A percentile compares a stretch with the other conserved stretches of the same genome.
These are phyloP conservation scores for Notocelia uddmanniana DNA, from an alignment of 2,888 invertebrate species.

Conservation along the genomic window DNA sequence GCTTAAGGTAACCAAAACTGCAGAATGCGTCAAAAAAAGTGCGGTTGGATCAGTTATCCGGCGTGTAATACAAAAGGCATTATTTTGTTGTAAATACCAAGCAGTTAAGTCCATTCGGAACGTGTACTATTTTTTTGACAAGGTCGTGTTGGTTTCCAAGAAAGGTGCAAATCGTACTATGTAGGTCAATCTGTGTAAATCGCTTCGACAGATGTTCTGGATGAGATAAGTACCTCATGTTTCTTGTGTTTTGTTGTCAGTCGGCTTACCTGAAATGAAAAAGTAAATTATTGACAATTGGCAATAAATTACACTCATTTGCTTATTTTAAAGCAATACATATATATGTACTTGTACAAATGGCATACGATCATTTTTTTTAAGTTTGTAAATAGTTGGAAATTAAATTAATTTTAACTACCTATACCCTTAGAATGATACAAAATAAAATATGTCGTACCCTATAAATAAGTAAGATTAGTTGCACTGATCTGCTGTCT, in stretches of 20 bases:
- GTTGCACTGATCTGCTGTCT: too few species aligned
- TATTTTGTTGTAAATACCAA: background rate
- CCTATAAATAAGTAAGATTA: too few species aligned
- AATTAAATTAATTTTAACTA: too few species aligned
- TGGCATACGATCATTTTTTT: too few species aligned
- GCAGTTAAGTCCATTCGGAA: slow-evolving; percentile 4
- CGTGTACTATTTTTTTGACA: slow-evolving; percentile 45
- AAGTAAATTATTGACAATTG: background rate
- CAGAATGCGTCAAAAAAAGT: slow-evolving; percentile 41
- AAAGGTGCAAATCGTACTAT: slow-evolving; percentile 43
- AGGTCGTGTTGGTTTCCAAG: slow-evolving; percentile 49
- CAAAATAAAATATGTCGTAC: too few species aligned
- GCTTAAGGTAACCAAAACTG: slow-evolving; percentile 19
- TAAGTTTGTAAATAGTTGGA: too few species aligned
- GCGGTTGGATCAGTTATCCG: slow-evolving; percentile 30
- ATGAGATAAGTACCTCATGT: slow-evolving; percentile 23
- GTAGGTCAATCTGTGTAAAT: slow-evolving; percentile 48
- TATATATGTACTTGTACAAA: too few species aligned
- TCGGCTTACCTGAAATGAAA: slow-evolving; percentile 40
- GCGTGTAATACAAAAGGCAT: background rate
- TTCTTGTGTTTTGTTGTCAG: background rate
- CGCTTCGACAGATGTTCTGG: slow-evolving; percentile 33
- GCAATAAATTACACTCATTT: background rate
- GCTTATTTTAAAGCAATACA: too few species aligned
- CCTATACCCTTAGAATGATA: too few species aligned